These are phyloP conservation scores for Pogona vitticeps DNA, from an alignment of 2,113 vertebrate genomes.

Conservation along the genomic window DNA sequence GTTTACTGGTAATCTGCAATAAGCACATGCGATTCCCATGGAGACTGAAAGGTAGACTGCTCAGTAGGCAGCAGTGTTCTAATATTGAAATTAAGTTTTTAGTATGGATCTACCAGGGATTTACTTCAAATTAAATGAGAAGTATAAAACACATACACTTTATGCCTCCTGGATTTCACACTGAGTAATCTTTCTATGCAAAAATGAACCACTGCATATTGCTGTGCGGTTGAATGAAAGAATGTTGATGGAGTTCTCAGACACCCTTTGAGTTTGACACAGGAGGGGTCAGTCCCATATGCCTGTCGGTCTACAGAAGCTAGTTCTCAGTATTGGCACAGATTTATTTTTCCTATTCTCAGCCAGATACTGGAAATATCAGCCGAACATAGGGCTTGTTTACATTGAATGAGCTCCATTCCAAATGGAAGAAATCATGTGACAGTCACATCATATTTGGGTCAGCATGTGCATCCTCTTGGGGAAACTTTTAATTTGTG, in stretches of 20 bases:
- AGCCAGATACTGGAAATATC: no score
- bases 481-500: no score
- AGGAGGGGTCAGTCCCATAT: not conserved
- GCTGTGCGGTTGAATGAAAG: not conserved
- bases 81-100: slow-evolving; percentile 30
- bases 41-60: slow-evolving; percentile 7
- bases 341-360: no score
- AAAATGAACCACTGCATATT: not conserved
- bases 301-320: not conserved
- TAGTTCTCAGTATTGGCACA: not conserved
- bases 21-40: not conserved
- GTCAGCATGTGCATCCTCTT: no score
- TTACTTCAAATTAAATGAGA: not conserved
- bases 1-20: slow-evolving; percentile 25
- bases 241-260: not conserved
- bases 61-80: slow-evolving; percentile 2
- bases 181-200: slow-evolving; percentile 23
- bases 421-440: no score
- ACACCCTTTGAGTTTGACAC: not conserved
- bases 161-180: not conserved
- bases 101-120: slow-evolving; percentile 20
- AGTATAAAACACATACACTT: slow-evolving; percentile 11
- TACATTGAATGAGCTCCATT: no score
- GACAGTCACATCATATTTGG: no score
- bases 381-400: no score